Evolutionary conservation across 2,888 invertebrate species (phyloP).

Genomic region (Synergus umbraculus): DNA sequence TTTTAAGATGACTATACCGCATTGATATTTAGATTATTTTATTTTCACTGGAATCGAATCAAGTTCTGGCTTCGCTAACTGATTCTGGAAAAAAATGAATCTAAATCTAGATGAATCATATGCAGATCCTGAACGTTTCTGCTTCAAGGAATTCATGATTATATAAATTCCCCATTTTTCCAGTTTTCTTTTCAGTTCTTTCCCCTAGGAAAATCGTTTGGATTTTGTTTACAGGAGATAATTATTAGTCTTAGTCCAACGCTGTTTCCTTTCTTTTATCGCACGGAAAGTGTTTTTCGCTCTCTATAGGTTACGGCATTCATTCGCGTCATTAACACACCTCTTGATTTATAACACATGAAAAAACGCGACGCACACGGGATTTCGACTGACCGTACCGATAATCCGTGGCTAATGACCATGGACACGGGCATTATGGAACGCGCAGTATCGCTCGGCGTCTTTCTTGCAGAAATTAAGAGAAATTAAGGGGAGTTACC

Average conservation of each 20-base stretch:
- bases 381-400: constrained; percentile 47
- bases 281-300: neutral
- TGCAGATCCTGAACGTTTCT: neutral
- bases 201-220: too few relatives aligned
- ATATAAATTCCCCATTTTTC: constrained; percentile 14
- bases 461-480: constrained; percentile 42
- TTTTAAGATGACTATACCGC: neutral
- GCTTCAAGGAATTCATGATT: constrained; percentile 27
- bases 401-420: constrained; percentile 52
- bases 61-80: neutral
- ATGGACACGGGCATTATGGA: constrained; percentile 42
- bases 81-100: constrained; percentile 4
- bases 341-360: constrained; percentile 50
- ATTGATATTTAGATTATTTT: constrained; percentile 3
- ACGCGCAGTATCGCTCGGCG: constrained; percentile 13
- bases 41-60: neutral
- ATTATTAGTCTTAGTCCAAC: neutral
- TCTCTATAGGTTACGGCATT: constrained; percentile 44
- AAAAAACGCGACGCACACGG: constrained; percentile 41
- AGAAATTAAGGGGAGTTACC: constrained; percentile 46
- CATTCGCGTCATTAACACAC: constrained; percentile 47
- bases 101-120: constrained; percentile 37
- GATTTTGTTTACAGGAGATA: too few relatives aligned
- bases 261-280: neutral
- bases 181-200: too few relatives aligned